Conservation (phyloP, 1,140 invertebrate genomes). For the Drosophila quadrilineata region DNA sequence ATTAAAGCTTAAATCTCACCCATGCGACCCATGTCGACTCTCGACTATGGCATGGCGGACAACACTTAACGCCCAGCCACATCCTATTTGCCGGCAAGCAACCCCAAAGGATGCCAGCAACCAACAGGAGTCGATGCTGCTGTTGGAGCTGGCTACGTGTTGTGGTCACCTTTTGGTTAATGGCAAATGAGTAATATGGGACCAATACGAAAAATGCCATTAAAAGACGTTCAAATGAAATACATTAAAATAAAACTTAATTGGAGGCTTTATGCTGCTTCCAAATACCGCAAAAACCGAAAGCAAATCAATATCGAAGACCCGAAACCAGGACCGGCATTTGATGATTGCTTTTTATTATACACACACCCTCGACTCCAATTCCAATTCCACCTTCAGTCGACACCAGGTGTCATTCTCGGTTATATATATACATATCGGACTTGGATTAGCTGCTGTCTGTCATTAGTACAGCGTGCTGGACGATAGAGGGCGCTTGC, state of each 20-base stretch:
- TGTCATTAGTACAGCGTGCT: too few relatives aligned
- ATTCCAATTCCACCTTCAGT: too few relatives aligned
- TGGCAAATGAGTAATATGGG: constrained; percentile 75
- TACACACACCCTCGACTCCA: too few relatives aligned
- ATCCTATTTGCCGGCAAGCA: constrained; percentile 7
- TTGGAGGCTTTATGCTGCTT: constrained; percentile 60
- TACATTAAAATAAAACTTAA: constrained; percentile 79
- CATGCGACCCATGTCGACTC: constrained; percentile 74
- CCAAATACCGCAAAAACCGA: constrained; percentile 40
- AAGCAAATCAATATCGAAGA: constrained; percentile 66
- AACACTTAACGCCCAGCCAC: constrained; percentile 66
- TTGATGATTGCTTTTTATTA: constrained; percentile 31
- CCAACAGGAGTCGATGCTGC: background rate
- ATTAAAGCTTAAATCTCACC: constrained; percentile 80
- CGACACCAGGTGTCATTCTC: constrained; percentile 34
- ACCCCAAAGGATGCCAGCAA: constrained; percentile 21
- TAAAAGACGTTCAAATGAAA: constrained; percentile 77
- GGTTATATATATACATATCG: constrained; percentile 62
- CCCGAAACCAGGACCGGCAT: background rate
- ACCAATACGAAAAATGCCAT: constrained; percentile 65
- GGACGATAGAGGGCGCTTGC: background rate
- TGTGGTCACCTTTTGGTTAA: constrained; percentile 78
- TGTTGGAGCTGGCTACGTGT: constrained; percentile 53
- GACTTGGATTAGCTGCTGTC: background rate
- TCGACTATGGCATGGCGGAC: constrained; percentile 21